These are phyloP conservation scores for Synanthedon tipuliformis DNA, from an alignment of 2,888 invertebrate genomes.

Conservation along the genomic window DNA sequence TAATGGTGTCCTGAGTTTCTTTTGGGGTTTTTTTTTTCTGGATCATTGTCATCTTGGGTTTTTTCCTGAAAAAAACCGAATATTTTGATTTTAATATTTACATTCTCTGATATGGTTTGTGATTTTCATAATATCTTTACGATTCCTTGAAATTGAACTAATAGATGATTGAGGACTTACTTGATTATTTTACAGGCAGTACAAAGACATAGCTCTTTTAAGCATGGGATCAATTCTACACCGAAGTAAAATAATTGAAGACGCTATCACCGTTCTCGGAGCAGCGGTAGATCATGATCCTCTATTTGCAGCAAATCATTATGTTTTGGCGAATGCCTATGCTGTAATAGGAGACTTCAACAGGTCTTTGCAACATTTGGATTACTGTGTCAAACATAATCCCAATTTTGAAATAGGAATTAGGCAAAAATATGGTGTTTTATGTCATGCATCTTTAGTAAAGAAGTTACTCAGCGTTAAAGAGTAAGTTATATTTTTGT, in stretches of 20 bases:
- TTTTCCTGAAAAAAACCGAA: too few species aligned
- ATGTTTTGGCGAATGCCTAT: conserved; percentile 80
- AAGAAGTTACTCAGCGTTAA: conserved; percentile 73
- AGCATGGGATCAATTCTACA: conserved; percentile 81
- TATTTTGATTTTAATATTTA: too few species aligned
- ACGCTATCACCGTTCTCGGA: conserved; percentile 78
- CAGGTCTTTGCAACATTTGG: conserved; percentile 70
- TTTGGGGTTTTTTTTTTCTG: too few species aligned
- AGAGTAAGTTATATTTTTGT: conserved; percentile 63
- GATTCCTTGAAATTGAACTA: not conserved
- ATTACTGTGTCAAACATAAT: conserved; percentile 74
- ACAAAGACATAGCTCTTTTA: conserved; percentile 78
- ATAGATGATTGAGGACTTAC: not conserved
- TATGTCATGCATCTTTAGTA: conserved; percentile 76
- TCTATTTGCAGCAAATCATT: conserved; percentile 70
- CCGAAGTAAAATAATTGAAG: conserved; percentile 74
- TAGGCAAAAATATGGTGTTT: conserved; percentile 73
- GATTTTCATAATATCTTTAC: not conserved
- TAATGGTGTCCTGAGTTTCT: too few species aligned
- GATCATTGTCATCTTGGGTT: too few species aligned
- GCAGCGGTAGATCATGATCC: conserved; percentile 80
- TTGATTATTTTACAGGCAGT: conserved; percentile 62
- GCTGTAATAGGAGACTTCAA: conserved; percentile 79
- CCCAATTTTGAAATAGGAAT: conserved; percentile 72
- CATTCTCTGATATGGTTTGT: too few species aligned